Conservation (phyloP, 2,888 invertebrate species). For the Bedellia somnulentella region DNA sequence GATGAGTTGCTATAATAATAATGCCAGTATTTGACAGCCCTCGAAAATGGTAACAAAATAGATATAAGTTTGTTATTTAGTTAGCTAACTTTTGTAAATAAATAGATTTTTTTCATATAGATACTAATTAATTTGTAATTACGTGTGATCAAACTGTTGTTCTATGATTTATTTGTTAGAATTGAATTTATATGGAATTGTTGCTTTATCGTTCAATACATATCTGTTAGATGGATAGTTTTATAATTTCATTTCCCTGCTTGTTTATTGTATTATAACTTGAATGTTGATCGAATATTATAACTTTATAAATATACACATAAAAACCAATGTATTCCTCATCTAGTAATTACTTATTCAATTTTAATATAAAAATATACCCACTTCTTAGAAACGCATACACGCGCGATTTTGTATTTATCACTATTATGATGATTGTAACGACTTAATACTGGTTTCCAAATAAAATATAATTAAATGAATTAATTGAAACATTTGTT, state of each 20-base stretch:
- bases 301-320: too few relatives aligned
- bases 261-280: constrained; percentile 24
- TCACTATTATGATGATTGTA: constrained; percentile 50
- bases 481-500: constrained; percentile 54
- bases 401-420: constrained; percentile 35
- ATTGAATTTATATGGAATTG: constrained; percentile 28
- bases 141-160: constrained; percentile 60
- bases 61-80: constrained; percentile 46
- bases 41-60: not conserved
- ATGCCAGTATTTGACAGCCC: not conserved
- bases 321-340: constrained; percentile 24
- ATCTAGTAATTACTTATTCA: constrained; percentile 23
- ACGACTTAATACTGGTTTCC: constrained; percentile 55
- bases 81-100: constrained; percentile 60
- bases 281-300: constrained; percentile 17
- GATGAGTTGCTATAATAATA: too few relatives aligned
- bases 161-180: constrained; percentile 58
- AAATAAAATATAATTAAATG: constrained; percentile 56
- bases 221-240: constrained; percentile 42
- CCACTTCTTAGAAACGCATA: constrained; percentile 22
- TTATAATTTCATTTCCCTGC: constrained; percentile 18
- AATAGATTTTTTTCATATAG: constrained; percentile 44
- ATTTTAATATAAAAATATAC: constrained; percentile 22
- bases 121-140: constrained; percentile 57
- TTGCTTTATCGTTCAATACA: constrained; percentile 50